Evolutionary conservation across 2,797 vertebrate species (phyloP).

Genomic region (Xiphorhynchus erythropygius): DNA sequence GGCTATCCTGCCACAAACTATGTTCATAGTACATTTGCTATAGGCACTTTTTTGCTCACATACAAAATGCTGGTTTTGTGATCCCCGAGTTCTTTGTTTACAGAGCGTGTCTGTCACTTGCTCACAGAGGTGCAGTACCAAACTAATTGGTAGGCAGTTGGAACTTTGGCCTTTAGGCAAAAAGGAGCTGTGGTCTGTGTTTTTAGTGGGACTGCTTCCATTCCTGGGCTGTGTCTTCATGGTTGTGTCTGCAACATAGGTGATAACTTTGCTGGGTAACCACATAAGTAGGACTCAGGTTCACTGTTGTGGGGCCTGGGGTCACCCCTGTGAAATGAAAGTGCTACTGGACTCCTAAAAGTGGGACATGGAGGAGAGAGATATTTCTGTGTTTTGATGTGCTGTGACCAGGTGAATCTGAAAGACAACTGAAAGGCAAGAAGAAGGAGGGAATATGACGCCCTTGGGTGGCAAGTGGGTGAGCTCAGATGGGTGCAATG

Average conservation of each 20-base stretch:
- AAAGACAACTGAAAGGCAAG: background rate
- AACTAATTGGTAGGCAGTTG: background rate
- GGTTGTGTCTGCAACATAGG: background rate
- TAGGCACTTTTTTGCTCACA: background rate
- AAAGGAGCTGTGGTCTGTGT: background rate
- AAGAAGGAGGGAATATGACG: background rate
- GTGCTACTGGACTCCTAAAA: background rate
- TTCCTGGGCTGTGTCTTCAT: background rate
- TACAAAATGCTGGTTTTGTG: background rate
- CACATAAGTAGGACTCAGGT: background rate
- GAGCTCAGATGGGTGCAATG: background rate
- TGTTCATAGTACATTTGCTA: too few species aligned
- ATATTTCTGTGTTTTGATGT: background rate
- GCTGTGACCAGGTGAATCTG: background rate
- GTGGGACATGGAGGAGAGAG: rapidly evolving
- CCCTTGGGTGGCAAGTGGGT: background rate
- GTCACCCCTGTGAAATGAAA: background rate
- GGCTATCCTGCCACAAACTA: too few species aligned
- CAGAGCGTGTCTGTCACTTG: rapidly evolving
- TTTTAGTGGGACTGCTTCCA: background rate
- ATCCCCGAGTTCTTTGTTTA: background rate
- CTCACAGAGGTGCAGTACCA: background rate
- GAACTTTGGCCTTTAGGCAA: background rate
- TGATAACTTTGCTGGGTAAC: background rate
- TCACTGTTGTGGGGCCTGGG: background rate